A percentile compares a stretch with the other conserved stretches of the same genome.
These are phyloP conservation scores for Cirrhinus mrigala DNA, from an alignment of 2,797 vertebrate species.

Conservation along the genomic window DNA sequence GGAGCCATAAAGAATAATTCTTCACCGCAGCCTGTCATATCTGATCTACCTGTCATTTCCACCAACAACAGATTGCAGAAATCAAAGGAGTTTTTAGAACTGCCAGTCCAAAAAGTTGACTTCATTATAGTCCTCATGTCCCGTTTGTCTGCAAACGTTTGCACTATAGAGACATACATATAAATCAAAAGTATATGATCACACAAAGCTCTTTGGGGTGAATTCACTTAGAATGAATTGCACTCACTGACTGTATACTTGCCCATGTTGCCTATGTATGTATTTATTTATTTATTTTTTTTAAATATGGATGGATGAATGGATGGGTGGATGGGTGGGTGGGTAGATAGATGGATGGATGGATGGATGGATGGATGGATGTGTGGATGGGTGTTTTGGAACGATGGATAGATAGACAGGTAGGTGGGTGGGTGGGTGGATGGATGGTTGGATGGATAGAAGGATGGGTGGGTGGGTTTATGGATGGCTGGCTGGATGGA, in stretches of 20 bases:
- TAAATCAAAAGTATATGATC: background rate
- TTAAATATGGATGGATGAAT: no score
- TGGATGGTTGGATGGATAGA: no score
- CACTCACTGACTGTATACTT: background rate
- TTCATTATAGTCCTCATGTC: constrained; percentile 6
- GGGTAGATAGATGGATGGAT: no score
- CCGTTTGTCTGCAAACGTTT: background rate
- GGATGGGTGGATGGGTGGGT: no score
- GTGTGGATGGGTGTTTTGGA: no score
- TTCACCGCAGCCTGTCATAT: background rate
- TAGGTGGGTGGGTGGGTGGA: no score
- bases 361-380: no score
- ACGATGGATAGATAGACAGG: no score
- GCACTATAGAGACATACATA: background rate
- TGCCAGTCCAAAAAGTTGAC: background rate
- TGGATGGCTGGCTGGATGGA: no score
- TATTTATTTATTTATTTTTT: background rate
- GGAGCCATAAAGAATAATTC: background rate
- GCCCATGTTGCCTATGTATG: background rate
- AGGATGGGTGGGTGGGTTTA: no score
- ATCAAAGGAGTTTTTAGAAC: background rate
- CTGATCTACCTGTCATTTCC: background rate
- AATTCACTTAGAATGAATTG: background rate
- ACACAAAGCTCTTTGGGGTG: background rate
- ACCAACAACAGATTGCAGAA: background rate